Conservation (phyloP, 1,140 invertebrate genomes). For the Drosophila insularis region DNA sequence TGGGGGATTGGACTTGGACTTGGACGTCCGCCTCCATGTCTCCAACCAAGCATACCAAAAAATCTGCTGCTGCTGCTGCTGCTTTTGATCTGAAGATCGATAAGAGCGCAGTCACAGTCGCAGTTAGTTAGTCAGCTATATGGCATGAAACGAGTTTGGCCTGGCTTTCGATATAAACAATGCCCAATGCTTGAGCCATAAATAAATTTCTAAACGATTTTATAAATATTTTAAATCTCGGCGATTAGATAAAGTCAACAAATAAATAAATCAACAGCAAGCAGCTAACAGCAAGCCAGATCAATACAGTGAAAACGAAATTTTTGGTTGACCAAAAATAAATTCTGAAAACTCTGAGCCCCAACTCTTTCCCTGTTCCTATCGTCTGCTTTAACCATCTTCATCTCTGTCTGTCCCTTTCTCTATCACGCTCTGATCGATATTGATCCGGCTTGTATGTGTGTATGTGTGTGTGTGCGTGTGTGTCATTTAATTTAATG, state of each 20-base stretch:
- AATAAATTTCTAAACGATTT: conserved; percentile 81
- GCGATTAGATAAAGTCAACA: conserved; percentile 82
- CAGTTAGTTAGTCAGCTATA: conserved; percentile 47
- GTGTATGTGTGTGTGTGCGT: conserved; percentile 3
- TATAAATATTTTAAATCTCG: conserved; percentile 82
- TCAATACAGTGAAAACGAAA: conserved; percentile 27
- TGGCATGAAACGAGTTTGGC: conserved; percentile 58
- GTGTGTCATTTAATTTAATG: conserved; percentile 52
- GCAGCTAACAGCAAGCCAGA: conserved; percentile 19
- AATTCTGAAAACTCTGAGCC: conserved; percentile 49
- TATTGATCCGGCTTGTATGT: conserved; percentile 37
- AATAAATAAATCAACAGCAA: conserved; percentile 78
- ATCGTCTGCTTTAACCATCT: conserved; percentile 3
- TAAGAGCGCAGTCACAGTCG: conserved; percentile 51
- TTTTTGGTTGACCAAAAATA: conserved; percentile 26
- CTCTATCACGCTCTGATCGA: conserved; percentile 15
- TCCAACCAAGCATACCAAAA: conserved; percentile 1
- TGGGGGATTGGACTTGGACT: conserved; percentile 12
- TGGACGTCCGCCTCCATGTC: conserved; percentile 7
- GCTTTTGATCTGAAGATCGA: conserved; percentile 56
- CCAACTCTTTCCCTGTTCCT: conserved; percentile 24
- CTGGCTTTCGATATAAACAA: conserved; percentile 64
- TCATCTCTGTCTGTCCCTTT: background rate
- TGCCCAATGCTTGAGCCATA: conserved; percentile 72
- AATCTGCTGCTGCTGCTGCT: background rate